Evolutionary conservation across 2,797 vertebrate genomes (phyloP).

Genomic region (Apogon hyalosoma): DNA sequence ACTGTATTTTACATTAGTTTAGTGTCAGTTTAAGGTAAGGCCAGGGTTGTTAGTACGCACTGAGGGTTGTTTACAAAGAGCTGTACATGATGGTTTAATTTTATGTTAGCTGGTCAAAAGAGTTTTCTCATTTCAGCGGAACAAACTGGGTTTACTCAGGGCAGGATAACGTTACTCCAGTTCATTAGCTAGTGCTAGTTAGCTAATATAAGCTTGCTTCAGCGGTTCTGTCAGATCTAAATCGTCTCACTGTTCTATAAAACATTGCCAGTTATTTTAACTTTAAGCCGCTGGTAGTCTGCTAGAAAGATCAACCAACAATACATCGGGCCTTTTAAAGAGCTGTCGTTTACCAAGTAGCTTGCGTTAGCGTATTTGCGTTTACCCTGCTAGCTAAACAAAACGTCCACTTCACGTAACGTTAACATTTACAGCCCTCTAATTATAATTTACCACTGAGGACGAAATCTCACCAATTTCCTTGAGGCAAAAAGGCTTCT

Average conservation of each 20-base stretch:
- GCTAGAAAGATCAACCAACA: constrained; percentile 1
- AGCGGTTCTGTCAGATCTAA: constrained; percentile 14
- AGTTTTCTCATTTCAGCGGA: constrained; percentile 9
- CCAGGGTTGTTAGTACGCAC: not conserved
- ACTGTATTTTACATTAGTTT: not conserved
- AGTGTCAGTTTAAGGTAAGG: not conserved
- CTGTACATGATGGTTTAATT: not conserved
- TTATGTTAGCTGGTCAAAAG: constrained; percentile 8
- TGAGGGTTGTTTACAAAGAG: not conserved
- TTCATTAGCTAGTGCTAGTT: constrained; percentile 38
- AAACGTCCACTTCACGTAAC: constrained; percentile 61
- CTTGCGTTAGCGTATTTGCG: constrained; percentile 63
- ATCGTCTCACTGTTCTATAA: not conserved
- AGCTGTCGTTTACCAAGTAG: constrained; percentile 55
- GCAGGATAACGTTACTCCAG: constrained; percentile 12
- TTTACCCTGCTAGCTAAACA: constrained; percentile 75
- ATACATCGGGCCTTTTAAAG: constrained; percentile 46
- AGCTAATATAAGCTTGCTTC: constrained; percentile 47
- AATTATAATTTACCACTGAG: not conserved
- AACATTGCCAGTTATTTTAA: not conserved
- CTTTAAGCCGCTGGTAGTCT: not conserved
- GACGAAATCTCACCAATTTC: constrained; percentile 49
- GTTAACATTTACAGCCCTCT: constrained; percentile 30
- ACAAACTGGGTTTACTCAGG: constrained; percentile 22
- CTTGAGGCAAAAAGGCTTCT: constrained; percentile 25